Evolutionary conservation across 2,797 vertebrate genomes (phyloP).

Genomic region (Coendou prehensilis): DNA sequence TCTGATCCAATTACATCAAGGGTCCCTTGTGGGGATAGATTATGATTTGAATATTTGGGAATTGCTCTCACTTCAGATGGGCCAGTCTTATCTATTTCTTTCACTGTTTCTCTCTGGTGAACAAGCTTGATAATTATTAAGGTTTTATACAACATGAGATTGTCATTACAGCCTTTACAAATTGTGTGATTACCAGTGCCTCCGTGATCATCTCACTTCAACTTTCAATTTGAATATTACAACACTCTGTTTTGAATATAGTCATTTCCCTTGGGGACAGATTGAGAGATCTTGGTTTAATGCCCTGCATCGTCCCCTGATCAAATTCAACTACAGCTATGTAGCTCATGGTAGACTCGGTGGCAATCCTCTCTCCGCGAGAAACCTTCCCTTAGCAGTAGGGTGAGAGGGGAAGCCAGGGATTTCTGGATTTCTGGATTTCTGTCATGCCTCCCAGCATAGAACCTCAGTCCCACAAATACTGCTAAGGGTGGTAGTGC

Average conservation of each 20-base stretch:
- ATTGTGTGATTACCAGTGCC: background rate
- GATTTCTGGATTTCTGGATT: background rate
- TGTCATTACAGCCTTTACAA: background rate
- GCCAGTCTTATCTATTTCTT: background rate
- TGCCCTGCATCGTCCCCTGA: too few species aligned
- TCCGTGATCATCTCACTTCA: background rate
- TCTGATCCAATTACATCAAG: background rate
- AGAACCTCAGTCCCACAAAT: background rate
- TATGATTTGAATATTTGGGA: background rate
- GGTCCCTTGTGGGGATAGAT: background rate
- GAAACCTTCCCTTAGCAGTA: too few species aligned
- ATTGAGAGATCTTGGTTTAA: background rate
- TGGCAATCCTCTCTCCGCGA: background rate
- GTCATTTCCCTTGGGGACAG: background rate
- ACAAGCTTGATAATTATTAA: background rate
- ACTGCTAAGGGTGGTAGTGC: too few species aligned
- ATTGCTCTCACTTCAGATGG: background rate
- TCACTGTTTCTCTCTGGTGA: background rate
- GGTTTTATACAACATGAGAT: too few species aligned
- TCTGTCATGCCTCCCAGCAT: accelerated
- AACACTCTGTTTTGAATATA: background rate
- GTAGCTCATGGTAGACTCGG: background rate
- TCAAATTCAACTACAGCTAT: background rate
- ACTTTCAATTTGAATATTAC: background rate
- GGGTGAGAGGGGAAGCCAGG: background rate